Evolutionary conservation across 2,888 invertebrate genomes (phyloP).

Genomic region (Clusia tigrina): DNA sequence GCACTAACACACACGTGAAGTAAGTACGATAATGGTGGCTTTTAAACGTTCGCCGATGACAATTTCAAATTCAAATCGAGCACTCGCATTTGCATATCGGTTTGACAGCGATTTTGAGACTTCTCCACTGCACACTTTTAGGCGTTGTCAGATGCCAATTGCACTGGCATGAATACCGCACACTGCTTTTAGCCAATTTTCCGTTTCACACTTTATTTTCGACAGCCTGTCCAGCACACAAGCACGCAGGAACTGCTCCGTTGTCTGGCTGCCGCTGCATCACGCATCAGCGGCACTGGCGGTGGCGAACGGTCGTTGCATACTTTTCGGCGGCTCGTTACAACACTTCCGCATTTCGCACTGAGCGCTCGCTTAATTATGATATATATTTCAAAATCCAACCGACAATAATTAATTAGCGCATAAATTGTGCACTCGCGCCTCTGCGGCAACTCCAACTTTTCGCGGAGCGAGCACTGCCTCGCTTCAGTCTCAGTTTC

Average conservation of each 20-base stretch:
- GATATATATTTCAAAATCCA: not conserved
- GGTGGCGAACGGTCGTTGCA: not conserved
- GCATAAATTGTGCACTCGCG: not conserved
- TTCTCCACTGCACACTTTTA: conserved; percentile 37
- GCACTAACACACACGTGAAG: too few species aligned
- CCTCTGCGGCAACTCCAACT: conserved; percentile 5
- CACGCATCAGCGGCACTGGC: conserved; percentile 10
- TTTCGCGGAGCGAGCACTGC: not conserved
- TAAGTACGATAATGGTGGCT: too few species aligned
- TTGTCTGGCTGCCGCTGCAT: too few species aligned
- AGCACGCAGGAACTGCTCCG: not conserved
- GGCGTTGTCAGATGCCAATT: conserved; percentile 37
- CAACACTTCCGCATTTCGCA: not conserved
- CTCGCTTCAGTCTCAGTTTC: conserved; percentile 37
- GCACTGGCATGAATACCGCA: not conserved
- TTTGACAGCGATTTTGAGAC: too few species aligned
- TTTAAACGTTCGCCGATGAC: too few species aligned
- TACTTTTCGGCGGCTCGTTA: conserved; percentile 23
- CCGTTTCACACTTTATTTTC: not conserved
- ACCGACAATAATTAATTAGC: not conserved
- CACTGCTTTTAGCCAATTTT: not conserved
- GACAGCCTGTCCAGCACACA: not conserved
- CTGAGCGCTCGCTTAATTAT: not conserved
- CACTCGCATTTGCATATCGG: too few species aligned
- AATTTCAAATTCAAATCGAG: too few species aligned